These are phyloP conservation scores for Polydesmus complanatus DNA, from an alignment of 2,888 invertebrate genomes.

Conservation along the genomic window DNA sequence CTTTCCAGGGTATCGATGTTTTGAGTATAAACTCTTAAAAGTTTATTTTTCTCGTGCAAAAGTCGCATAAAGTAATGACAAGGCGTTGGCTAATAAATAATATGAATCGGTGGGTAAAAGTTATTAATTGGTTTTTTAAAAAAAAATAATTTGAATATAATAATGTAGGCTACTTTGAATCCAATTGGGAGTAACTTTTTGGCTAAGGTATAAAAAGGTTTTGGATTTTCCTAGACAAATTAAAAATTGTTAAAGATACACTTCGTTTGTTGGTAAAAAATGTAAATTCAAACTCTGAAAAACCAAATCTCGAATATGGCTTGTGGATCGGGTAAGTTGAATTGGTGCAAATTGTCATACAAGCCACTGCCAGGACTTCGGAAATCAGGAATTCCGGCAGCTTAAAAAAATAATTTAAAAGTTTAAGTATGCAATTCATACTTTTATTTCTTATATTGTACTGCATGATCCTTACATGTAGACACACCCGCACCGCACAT, in stretches of 20 bases:
- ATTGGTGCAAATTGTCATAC: conserved; percentile 80
- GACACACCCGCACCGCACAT: conserved; percentile 95
- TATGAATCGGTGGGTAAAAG: background rate
- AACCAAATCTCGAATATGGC: conserved; percentile 83
- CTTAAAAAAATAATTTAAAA: conserved; percentile 42
- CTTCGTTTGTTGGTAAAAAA: conserved; percentile 1
- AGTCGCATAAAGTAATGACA: conserved; percentile 82
- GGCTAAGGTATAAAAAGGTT: conserved; percentile 82
- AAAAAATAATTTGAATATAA: too few species aligned
- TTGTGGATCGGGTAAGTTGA: conserved; percentile 77
- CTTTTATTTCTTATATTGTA: too few species aligned
- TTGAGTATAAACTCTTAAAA: conserved; percentile 46
- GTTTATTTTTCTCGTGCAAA: conserved; percentile 61
- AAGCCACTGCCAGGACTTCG: conserved; percentile 82
- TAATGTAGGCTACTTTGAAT: conserved; percentile 41
- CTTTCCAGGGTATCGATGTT: conserved; percentile 90
- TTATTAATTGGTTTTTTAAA: background rate
- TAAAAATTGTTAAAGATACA: conserved; percentile 3
- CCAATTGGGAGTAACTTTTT: conserved; percentile 76
- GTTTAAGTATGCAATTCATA: conserved; percentile 7
- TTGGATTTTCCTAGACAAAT: conserved; percentile 54
- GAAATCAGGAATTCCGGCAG: conserved; percentile 93
- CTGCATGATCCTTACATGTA: conserved; percentile 55
- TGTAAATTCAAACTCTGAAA: conserved; percentile 39
- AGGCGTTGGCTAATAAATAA: conserved; percentile 50